Percentiles rank a stretch among this genome's conserved stretches.
phyloP scores from a whole-genome alignment of 2,888 invertebrate species.

The Rutpela maculata region DNA sequence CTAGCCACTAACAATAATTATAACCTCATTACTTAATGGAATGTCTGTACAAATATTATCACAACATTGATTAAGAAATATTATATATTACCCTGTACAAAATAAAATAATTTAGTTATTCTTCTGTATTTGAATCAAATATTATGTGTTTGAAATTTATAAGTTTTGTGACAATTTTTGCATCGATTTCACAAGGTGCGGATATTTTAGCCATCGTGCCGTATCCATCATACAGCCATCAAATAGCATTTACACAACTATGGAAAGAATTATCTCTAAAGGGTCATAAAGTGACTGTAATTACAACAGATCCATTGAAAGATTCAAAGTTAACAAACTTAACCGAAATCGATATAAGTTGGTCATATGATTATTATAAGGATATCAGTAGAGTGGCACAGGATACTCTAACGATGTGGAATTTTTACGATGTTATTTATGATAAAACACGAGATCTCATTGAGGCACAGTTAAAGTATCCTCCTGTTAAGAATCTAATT shows the following conservation, averaged over 20 bases:
- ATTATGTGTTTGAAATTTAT: background rate
- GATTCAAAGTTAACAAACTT: conserved; percentile 56
- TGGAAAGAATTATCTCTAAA: conserved; percentile 60
- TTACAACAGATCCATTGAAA: conserved; percentile 60
- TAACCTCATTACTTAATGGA: too few species aligned
- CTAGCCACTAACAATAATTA: too few species aligned
- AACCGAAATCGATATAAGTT: conserved; percentile 57
- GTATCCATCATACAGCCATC: conserved; percentile 58
- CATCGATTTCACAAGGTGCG: background rate
- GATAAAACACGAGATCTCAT: background rate
- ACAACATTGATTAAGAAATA: too few species aligned
- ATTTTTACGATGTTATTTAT: background rate
- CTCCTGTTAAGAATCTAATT: background rate
- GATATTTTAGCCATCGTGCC: conserved; percentile 12
- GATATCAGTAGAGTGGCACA: conserved; percentile 32
- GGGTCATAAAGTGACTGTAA: conserved; percentile 60
- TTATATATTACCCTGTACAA: too few species aligned
- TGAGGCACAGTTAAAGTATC: background rate
- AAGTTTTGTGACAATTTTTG: background rate
- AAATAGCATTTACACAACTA: conserved; percentile 48
- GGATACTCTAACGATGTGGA: background rate
- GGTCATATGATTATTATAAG: conserved; percentile 27
- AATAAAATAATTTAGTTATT: too few species aligned
- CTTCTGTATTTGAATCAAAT: background rate
- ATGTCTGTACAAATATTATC: too few species aligned